A percentile compares a stretch with the other conserved stretches of the same genome.
These are phyloP conservation scores for Choloepus hoffmanni DNA, from an alignment of 2,113 vertebrate species.

Conservation along the genomic window DNA sequence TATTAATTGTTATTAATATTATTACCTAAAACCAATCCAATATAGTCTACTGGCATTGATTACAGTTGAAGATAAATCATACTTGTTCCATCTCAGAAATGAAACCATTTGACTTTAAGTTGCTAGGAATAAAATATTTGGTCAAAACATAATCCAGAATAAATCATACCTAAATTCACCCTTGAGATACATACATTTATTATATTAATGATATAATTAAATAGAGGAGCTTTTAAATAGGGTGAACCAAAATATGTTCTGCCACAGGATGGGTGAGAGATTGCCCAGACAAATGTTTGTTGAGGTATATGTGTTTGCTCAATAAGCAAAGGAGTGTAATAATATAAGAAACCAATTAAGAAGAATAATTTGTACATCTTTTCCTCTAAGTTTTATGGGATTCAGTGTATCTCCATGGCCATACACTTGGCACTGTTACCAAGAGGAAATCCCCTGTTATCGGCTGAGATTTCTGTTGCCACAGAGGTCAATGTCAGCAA, in stretches of 20 bases:
- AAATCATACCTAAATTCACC: not conserved
- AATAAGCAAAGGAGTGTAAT: not conserved
- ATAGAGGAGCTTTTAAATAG: not conserved
- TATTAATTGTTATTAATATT: not conserved
- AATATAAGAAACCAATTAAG: conserved; percentile 34
- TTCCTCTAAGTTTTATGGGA: not conserved
- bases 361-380: not conserved
- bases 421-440: not conserved
- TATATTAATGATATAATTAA: not conserved
- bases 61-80: not conserved
- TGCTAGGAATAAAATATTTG: conserved; percentile 12
- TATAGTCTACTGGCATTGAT: not conserved
- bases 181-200: not conserved
- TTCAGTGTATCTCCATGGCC: not conserved
- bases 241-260: not conserved
- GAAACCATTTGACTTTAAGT: conserved; percentile 1
- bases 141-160: not conserved
- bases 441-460: not conserved
- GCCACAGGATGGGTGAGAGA: not conserved
- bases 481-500: not conserved
- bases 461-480: not conserved
- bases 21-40: not conserved
- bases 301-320: not conserved
- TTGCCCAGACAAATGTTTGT: not conserved
- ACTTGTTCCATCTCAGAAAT: conserved; percentile 31